These are phyloP conservation scores for Spodoptera picta DNA, from an alignment of 2,888 invertebrate genomes.

Conservation along the genomic window DNA sequence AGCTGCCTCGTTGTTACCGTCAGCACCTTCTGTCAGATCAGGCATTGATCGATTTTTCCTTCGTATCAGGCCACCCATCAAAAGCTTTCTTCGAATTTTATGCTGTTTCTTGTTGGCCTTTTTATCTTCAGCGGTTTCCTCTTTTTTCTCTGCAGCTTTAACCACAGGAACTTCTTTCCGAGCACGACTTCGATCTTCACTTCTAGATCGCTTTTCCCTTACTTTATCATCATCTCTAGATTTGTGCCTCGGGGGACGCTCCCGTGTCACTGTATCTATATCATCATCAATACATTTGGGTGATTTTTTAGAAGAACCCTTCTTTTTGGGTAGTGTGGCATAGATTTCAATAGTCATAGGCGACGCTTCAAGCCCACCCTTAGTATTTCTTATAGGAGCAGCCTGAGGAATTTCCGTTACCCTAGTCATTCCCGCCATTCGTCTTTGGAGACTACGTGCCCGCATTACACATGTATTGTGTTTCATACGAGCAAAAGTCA, in stretches of 20 bases:
- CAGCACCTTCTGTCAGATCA: slow-evolving; percentile 94
- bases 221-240: slow-evolving; percentile 91
- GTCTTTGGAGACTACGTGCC: slow-evolving; percentile 94
- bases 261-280: slow-evolving; percentile 92
- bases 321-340: slow-evolving; percentile 96
- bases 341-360: slow-evolving; percentile 95
- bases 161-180: slow-evolving; percentile 92
- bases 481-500: slow-evolving; percentile 97
- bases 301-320: slow-evolving; percentile 90
- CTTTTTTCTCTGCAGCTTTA: slow-evolving; percentile 88
- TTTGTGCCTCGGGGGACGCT: slow-evolving; percentile 92
- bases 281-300: slow-evolving; percentile 92
- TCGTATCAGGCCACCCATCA: slow-evolving; percentile 96
- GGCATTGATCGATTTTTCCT: slow-evolving; percentile 97
- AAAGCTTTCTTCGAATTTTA: slow-evolving; percentile 94
- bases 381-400: slow-evolving; percentile 93
- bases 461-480: slow-evolving; percentile 98
- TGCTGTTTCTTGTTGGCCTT: slow-evolving; percentile 96
- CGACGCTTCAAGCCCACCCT: slow-evolving; percentile 92
- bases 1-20: slow-evolving; percentile 81
- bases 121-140: slow-evolving; percentile 90
- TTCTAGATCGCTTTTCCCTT: slow-evolving; percentile 93
- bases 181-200: slow-evolving; percentile 95
- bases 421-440: slow-evolving; percentile 92
- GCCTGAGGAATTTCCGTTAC: slow-evolving; percentile 88